Base-by-base conservation (phyloP, 2,113 vertebrate species). In the Perca fluviatilis region DNA sequence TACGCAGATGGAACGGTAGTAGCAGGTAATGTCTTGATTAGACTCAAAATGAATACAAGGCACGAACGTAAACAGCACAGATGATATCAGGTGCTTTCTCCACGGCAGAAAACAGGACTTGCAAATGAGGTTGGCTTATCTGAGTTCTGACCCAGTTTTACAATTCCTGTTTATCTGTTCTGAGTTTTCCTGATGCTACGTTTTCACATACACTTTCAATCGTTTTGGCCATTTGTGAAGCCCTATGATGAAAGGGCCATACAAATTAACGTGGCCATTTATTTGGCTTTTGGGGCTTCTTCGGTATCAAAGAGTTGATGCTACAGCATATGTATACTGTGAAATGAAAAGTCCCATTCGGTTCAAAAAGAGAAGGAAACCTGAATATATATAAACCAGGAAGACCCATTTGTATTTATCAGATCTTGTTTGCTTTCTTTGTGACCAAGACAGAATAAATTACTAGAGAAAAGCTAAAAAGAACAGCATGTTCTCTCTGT, bases 121-220 rank as follows among this genome's bases (percentile, higher is more conserved):
- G 4, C 21, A 23, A 57, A 65, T 40, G 12, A 47, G 21, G 30
- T 47, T 16, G 12, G 60, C 49, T 70, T 23, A 36, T 10, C 54
- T 30, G 47, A 62, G 47, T 6, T n/a, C 27, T 76, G 65, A 57
- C 49, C 57, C 72, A 64, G 57, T 76, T 76, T 62, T 46, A 62
- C n/a, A 57, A 12, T 9, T 71, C 25, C 33, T 56, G 3, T 69
- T 50, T 5, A 25, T 65, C 43, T 46, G 62, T 65, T 73, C 11
- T 40, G 64, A 27, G 46, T 61, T n/a, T 62, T 62, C 19, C 30
- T 21, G 30, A 27, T 8, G 10, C 27, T 16, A 6, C 9, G 5
- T 30, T n/a, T 49, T 61, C 30, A 36, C 18, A 36, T 23, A 23
- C 3, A 40, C 11, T 50, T 43, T 58, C 30, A 68, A 72, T 72